Evolutionary conservation across 2,797 vertebrate genomes (phyloP), one percentile per base, ranked within the genome.

Genomic region (Coregonus ussuriensis): DNA sequence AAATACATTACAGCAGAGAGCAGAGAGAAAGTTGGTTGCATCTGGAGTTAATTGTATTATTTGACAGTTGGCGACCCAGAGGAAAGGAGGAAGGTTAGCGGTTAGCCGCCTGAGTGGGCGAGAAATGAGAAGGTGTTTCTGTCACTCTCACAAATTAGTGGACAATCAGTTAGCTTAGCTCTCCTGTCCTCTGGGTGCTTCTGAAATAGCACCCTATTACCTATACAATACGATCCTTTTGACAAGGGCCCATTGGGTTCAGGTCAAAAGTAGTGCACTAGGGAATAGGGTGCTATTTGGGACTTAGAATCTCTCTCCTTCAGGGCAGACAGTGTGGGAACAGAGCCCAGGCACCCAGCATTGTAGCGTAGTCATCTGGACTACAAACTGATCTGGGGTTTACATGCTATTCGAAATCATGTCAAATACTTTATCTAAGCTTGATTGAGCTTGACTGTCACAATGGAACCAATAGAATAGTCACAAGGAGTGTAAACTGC

Each of bases 121-220:
- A 81, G 76, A 59, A n/a, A 74, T 72, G 65, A 81, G 79, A 76
- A 66, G 53, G 79, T 79, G 79, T 78, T 62, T 68, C 74, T 79
- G 69, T 72, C 70, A 74, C 72, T 70, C 68, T 72, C 67, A 77
- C 63, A 74, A 77, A 82, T 77, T 69, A 69, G 63, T 14, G 33
- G 68, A 68, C 76, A 74, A 74, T 78, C 74, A 72, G 21, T 37
- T n/a, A 1, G 56, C 33, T 59, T 66, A 33, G 25, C 14, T 31
- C 62, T 4, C 25, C 6, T 21, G 21, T 65, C n/a, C 56, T 18
- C 56, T 21, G 7, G 1, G 1, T 21, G 16, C 2, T 21, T 47
- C 41, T 9, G 2, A 47, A 47, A 47, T 47, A 47, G 41, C 9
- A 1, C 9, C 9, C 41, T 47, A 47, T 2, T 11, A 13, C 41